Percentiles rank a stretch among this genome's conserved stretches.
phyloP scores from a whole-genome alignment of 2,113 vertebrate genomes.

The Camelus dromedarius region DNA sequence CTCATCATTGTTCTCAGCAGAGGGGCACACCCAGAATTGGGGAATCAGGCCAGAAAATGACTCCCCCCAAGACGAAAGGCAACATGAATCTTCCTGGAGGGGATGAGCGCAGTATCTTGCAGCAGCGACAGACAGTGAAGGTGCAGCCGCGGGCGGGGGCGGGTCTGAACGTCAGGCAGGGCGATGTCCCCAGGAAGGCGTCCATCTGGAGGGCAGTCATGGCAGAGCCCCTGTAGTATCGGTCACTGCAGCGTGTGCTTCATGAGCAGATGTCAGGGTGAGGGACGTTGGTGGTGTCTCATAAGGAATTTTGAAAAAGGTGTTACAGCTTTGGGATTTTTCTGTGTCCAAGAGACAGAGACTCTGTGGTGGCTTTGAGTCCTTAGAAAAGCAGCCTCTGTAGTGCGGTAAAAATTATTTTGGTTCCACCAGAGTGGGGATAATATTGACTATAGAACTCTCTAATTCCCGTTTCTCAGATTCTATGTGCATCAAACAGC shows the following conservation, averaged over 20 bases:
- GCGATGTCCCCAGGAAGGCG: not conserved
- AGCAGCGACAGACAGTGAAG: not conserved
- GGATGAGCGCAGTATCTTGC: not conserved
- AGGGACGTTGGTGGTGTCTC: not conserved
- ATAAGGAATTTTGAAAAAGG: slow-evolving; percentile 18
- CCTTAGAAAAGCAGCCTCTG: not conserved
- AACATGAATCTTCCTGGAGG: not conserved
- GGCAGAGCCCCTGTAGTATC: not conserved
- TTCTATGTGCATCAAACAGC: not conserved
- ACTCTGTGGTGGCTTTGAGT: not conserved
- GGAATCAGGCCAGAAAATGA: not conserved
- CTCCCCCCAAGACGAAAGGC: not conserved
- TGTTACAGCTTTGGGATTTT: not conserved
- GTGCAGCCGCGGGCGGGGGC: fast-evolving
- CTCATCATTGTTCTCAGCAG: not conserved
- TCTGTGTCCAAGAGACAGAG: not conserved
- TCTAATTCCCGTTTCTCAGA: slow-evolving; percentile 25
- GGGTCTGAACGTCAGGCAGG: not conserved
- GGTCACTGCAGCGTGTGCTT: slow-evolving; percentile 22
- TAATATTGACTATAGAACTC: not conserved
- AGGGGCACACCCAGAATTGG: not conserved
- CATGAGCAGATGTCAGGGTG: not conserved
- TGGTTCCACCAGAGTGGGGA: not conserved
- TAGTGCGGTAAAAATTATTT: not conserved
- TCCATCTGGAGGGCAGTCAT: not conserved